Evolutionary conservation across 2,113 vertebrate species (phyloP).

Genomic region (Cairina moschata): DNA sequence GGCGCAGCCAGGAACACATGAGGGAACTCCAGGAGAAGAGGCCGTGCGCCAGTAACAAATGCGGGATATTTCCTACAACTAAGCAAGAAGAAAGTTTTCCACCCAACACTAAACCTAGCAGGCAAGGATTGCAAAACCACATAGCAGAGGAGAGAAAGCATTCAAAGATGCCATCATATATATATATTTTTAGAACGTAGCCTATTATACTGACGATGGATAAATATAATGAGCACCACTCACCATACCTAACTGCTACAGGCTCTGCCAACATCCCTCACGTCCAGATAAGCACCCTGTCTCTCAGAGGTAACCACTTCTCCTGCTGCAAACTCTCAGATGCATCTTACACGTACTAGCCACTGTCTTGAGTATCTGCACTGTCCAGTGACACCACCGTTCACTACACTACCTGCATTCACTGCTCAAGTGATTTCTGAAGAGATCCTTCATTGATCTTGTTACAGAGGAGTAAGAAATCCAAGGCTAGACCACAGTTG

Average conservation of each 20-base stretch:
- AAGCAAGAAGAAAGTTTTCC: not conserved
- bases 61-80: not conserved
- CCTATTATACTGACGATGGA: not conserved
- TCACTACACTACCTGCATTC: rapidly evolving
- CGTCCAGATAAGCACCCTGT: rapidly evolving
- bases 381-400: not conserved
- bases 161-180: not conserved
- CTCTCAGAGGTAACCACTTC: not conserved
- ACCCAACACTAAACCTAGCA: not conserved
- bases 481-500: not conserved
- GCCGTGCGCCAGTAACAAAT: not conserved
- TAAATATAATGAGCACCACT: not conserved
- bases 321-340: not conserved
- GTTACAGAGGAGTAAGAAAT: not conserved
- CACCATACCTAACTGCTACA: rapidly evolving
- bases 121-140: not conserved
- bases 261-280: not conserved
- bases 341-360: not conserved
- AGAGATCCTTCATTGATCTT: not conserved
- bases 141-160: not conserved
- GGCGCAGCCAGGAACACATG: not conserved
- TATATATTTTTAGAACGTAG: not conserved
- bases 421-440: not conserved
- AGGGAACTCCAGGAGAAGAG: not conserved
- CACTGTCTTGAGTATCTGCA: not conserved